phyloP scores from a whole-genome alignment of 1,140 invertebrate species.

The Anastatus disparis region DNA sequence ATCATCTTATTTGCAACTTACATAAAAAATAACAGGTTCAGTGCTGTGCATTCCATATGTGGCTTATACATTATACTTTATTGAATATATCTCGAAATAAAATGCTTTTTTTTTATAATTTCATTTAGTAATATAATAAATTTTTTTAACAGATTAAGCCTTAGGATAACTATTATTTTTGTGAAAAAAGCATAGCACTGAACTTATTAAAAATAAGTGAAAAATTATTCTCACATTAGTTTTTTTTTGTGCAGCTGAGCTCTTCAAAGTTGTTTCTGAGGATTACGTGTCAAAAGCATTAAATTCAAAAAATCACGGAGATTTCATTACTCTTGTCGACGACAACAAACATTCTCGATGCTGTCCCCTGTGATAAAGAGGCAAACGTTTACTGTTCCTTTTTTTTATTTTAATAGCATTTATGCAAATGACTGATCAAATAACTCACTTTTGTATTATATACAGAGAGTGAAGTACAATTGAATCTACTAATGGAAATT shows the following conservation, averaged over 20 bases:
- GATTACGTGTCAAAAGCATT: constrained; percentile 55
- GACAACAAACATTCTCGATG: constrained; percentile 46
- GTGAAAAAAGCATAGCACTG: no score
- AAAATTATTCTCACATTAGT: no score
- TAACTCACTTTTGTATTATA: constrained; percentile 8
- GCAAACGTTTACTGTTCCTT: not conserved
- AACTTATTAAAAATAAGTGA: no score
- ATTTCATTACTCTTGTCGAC: constrained; percentile 46
- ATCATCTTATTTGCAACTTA: no score
- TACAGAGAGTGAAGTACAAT: constrained; percentile 12
- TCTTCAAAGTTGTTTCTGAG: constrained; percentile 57
- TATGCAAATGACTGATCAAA: constrained; percentile 12
- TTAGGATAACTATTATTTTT: no score
- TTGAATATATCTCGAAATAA: no score
- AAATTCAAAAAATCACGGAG: constrained; percentile 47
- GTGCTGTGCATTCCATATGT: no score
- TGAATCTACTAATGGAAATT: no score
- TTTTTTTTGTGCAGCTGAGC: constrained; percentile 50
- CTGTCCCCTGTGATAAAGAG: constrained; percentile 40
- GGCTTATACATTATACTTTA: no score
- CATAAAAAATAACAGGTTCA: no score
- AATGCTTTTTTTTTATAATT: no score
- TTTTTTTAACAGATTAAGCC: not conserved
- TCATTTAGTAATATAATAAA: not conserved
- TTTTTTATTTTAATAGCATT: constrained; percentile 1